phyloP scores from a whole-genome alignment of 2,888 invertebrate species.

The Ypsolopha scabrella region DNA sequence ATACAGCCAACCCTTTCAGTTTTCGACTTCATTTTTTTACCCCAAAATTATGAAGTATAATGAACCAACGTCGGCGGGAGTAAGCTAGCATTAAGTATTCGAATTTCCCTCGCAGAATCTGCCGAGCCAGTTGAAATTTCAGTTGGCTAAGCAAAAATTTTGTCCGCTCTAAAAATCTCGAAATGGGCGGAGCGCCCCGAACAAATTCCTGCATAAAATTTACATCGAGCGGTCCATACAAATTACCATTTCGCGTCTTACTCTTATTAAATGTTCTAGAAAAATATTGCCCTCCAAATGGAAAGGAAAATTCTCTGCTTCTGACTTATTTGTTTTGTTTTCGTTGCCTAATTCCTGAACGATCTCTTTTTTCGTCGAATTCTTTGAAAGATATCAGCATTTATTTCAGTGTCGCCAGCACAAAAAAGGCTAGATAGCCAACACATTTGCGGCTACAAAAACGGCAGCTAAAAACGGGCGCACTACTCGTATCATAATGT shows the following conservation, averaged over 20 bases:
- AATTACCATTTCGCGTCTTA: slow-evolving; percentile 69
- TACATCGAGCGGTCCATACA: slow-evolving; percentile 70
- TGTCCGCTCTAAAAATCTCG: slow-evolving; percentile 66
- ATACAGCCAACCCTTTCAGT: slow-evolving; percentile 33
- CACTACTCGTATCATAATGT: slow-evolving; percentile 8
- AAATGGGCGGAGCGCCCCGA: slow-evolving; percentile 51
- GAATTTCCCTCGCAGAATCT: slow-evolving; percentile 64
- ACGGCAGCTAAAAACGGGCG: not conserved
- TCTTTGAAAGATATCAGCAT: not conserved
- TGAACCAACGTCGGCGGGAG: slow-evolving; percentile 53
- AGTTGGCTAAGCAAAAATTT: slow-evolving; percentile 69
- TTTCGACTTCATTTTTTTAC: slow-evolving; percentile 37
- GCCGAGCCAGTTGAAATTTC: slow-evolving; percentile 69
- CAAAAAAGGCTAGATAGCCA: no score
- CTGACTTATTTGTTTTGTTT: slow-evolving; percentile 48
- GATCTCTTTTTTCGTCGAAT: not conserved
- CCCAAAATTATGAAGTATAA: slow-evolving; percentile 65
- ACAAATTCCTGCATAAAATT: slow-evolving; percentile 69
- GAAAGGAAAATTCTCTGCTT: slow-evolving; percentile 63
- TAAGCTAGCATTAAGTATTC: slow-evolving; percentile 69
- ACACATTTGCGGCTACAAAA: not conserved
- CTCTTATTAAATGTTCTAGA: slow-evolving; percentile 71
- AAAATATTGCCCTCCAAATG: slow-evolving; percentile 68
- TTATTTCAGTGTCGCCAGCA: no score
- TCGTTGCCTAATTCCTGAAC: not conserved